These are phyloP conservation scores for Thamnaconus septentrionalis DNA, from an alignment of 2,113 vertebrate genomes.

Conservation along the genomic window DNA sequence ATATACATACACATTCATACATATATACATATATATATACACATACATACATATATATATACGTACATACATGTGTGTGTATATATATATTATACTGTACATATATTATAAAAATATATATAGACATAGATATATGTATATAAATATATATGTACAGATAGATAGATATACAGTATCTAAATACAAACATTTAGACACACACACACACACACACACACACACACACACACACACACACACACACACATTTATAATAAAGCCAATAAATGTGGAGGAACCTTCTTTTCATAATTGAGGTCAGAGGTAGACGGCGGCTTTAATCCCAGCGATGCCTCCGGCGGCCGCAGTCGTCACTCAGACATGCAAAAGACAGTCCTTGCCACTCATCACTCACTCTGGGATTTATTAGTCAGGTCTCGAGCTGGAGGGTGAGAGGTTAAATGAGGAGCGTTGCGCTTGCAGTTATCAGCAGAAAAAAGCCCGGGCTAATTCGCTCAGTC, in stretches of 20 bases:
- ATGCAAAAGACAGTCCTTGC: slow-evolving; percentile 35
- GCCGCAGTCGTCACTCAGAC: slow-evolving; percentile 48
- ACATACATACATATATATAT: no score
- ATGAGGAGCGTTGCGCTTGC: slow-evolving; percentile 53
- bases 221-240: no score
- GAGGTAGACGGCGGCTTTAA: slow-evolving; percentile 46
- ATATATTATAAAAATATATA: no score
- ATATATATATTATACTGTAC: no score
- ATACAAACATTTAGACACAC: no score
- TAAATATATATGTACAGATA: no score
- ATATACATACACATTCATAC: no score
- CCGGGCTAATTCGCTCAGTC: neutral
- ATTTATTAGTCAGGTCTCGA: slow-evolving; percentile 63
- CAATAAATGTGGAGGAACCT: slow-evolving; percentile 32
- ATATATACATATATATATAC: no score
- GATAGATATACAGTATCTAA: no score
- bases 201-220: no score
- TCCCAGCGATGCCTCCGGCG: slow-evolving; percentile 37
- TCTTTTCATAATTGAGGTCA: slow-evolving; percentile 61
- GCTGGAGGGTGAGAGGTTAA: slow-evolving; percentile 61
- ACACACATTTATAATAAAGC: slow-evolving; percentile 4
- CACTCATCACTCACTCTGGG: slow-evolving; percentile 62
- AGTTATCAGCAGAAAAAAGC: slow-evolving; percentile 49
- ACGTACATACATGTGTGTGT: no score
- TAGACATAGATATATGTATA: no score